Base-by-base conservation (phyloP, 2,113 vertebrate species). In the Chaenocephalus aceratus region DNA sequence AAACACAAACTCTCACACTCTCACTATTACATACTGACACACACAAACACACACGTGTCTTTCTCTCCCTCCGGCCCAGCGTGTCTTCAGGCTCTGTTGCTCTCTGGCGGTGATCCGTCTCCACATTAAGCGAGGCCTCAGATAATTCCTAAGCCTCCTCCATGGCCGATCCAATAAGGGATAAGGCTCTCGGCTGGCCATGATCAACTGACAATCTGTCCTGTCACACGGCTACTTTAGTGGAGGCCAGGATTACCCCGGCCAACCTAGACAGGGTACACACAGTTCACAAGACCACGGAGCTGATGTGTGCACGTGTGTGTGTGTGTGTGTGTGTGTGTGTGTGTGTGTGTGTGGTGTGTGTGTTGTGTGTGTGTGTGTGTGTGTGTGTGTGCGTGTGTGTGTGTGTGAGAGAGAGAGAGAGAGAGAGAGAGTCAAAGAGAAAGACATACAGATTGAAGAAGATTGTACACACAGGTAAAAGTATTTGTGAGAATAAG, bases 111-210 rank as follows among this genome's bases (percentile, higher is more conserved):
- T 97, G 96, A 97, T 97, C 91, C 85, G 83, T 88, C 96, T 96
- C 95, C 96, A 97, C 96, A 97, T 97, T 97, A 97, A 97, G 94
- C 91, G 94, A 95, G 93, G 95, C 96, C 94, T 95, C 95, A 96
- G 96, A 97, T 97, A 96, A 97, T 98, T 97, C 96, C 96, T 97
- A 98, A 97, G 96, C 96, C 95, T 97, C 95, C 96, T 96, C 96
- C 93, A 96, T 96, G 96, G 95, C 95, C 96, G 96, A 99, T 97
- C 96, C 95, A 97, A 95, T 97, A 97, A 96, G 94, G 95, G 96
- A 96, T 97, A 97, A 97, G 95, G 91, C 90, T 95, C 89, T 94
- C 92, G 95, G 96, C 94, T 96, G 94, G 93, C 94, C 94, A 96
- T 96, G 96, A 97, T 97, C 96, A 96, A 95, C 95, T 96, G 96